Evolutionary conservation across 2,113 vertebrate species (phyloP).

Genomic region (Oncorhynchus keta): DNA sequence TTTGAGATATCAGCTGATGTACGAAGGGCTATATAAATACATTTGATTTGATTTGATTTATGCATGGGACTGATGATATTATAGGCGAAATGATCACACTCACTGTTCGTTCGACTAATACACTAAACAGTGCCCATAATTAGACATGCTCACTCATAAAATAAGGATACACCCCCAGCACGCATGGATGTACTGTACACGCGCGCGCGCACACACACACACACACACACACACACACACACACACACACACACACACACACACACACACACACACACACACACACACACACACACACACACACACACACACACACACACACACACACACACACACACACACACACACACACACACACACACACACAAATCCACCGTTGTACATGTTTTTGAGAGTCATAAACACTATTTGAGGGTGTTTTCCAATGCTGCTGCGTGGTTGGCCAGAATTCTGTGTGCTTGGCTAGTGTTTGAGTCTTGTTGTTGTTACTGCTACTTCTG

Average conservation of each 20-base stretch:
- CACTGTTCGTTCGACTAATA: no score
- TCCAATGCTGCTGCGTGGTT: conserved; percentile 50
- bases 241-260: no score
- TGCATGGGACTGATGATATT: not conserved
- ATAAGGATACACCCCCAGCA: not conserved
- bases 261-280: not conserved
- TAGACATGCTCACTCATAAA: not conserved
- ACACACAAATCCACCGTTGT: not conserved
- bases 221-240: no score
- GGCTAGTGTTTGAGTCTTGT: conserved; percentile 60
- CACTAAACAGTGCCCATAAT: not conserved
- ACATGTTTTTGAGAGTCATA: not conserved
- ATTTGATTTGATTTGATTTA: no score
- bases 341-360: not conserved
- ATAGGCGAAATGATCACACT: not conserved
- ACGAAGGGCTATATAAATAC: no score
- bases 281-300: not conserved
- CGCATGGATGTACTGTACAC: not conserved
- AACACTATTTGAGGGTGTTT: conserved; percentile 28
- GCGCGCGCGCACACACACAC: no score
- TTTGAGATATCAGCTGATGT: no score
- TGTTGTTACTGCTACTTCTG: conserved; percentile 46
- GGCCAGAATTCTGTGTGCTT: conserved; percentile 38
- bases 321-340: no score
- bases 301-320: no score